Evolutionary conservation across 2,113 vertebrate genomes (phyloP), one percentile per base, ranked within the genome.

Genomic region (Siphamia tubifer): DNA sequence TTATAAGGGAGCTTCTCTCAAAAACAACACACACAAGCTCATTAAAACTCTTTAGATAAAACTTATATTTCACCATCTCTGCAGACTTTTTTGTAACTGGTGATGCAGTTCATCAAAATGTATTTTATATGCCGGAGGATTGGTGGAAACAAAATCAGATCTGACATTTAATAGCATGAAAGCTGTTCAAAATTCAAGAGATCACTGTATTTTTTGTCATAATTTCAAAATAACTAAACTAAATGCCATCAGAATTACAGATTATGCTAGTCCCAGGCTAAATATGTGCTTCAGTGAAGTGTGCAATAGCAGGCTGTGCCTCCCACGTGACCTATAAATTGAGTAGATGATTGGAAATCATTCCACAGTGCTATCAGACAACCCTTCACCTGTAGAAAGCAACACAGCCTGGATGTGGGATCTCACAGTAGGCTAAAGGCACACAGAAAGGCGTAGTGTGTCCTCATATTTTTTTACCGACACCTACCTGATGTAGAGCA

Each of bases 271-370:
- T n/a, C n/a, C 45, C n/a, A 39, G 27, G 48, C 24, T 6, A n/a
- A 67, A 19, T 16, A 12, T 24, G 48, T 65, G 52, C 35, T 58
- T 12, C 11, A 48, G 16, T 56, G 42, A 63, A 66, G 58, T 31
- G 34, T 24, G 58, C 60, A 80, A 70, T 74, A 67, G 66, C 79
- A 67, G 17, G 17, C 8, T 49, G 34, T 20, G 30, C 16, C 52
- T 71, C 31, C 32, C 23, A 24, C 30, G 7, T 54, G 38, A 30
- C 25, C 62, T 74, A 34, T 58, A 72, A 72, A 79, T 45, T 4
- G 55, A 77, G 56, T 66, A 43, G 47, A 57, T 65, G 77, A 69
- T 75, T 77, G 51, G 44, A 61, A 71, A 77, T 83, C 56, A 57
- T 56, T 69, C 69, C 38, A 71, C 48, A 81, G 53, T 48, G 52